Percentiles rank a stretch among this genome's conserved stretches.
Evolutionary conservation across 1,140 invertebrate genomes (phyloP).

Genomic region (Drosophila sturtevanti): DNA sequence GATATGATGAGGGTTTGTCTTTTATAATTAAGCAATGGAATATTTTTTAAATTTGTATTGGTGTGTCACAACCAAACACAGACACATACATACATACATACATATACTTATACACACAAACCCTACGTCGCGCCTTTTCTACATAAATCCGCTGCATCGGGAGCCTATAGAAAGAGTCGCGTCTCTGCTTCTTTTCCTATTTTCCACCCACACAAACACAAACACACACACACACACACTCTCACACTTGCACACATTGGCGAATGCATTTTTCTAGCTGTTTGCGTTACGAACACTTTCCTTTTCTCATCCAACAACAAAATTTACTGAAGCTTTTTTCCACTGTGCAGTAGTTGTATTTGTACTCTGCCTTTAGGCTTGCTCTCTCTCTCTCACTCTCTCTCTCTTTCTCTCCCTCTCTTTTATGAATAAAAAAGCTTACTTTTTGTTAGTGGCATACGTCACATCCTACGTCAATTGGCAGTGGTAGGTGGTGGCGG

Average conservation of each 20-base stretch:
- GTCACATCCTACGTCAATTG: slow-evolving; percentile 77
- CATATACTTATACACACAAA: slow-evolving; percentile 6
- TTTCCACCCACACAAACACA: slow-evolving; percentile 5
- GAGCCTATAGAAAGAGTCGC: slow-evolving; percentile 27
- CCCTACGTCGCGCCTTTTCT: slow-evolving; percentile 18
- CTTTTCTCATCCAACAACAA: slow-evolving; percentile 47
- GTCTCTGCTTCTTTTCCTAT: slow-evolving; percentile 12
- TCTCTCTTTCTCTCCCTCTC: slow-evolving; percentile 23
- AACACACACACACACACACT: not conserved
- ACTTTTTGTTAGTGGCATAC: slow-evolving; percentile 49
- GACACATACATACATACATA: not conserved
- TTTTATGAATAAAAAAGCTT: slow-evolving; percentile 33
- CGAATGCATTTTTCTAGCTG: slow-evolving; percentile 56
- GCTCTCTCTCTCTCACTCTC: slow-evolving; percentile 1
- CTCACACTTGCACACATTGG: slow-evolving; percentile 26
- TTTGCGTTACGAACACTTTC: slow-evolving; percentile 57
- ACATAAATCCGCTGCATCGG: slow-evolving; percentile 43
- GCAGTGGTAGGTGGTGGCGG: slow-evolving; percentile 17
- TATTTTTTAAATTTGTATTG: slow-evolving; percentile 10
- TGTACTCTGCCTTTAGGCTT: slow-evolving; percentile 15
- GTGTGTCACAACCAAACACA: not conserved
- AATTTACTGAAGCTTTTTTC: slow-evolving; percentile 17
- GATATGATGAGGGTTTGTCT: slow-evolving; percentile 4
- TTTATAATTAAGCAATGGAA: slow-evolving; percentile 10
- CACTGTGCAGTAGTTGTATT: slow-evolving; percentile 2